Evolutionary conservation across 2,113 vertebrate species (phyloP), one percentile per base, ranked within the genome.

Genomic region (Oncorhynchus gorbuscha): DNA sequence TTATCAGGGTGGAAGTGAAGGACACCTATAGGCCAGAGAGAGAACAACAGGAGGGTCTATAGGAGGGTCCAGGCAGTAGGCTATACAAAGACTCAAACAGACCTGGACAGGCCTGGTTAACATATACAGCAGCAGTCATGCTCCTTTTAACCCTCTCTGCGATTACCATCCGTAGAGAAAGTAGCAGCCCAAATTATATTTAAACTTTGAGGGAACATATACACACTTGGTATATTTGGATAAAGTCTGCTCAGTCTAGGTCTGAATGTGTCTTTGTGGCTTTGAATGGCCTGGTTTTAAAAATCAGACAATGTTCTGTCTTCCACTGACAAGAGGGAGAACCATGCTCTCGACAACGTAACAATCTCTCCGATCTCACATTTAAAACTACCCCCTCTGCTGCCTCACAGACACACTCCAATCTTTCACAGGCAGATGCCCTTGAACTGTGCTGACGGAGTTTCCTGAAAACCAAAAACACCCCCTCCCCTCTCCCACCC

Each of bases 1-100:
- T 88, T 91, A 82, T 93, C 92, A 55, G 90, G 88, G 87, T 92
- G 91, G 69, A 91, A 92, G 86, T 92, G 89, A 18, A 92, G 80
- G 48, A 87, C 70, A 83, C 86, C 92, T 92, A 84, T 68, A 16
- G 71, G 71, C 55, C 13, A 49, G 65, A 69, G 65, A 69, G 74
- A 76, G n/a, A 72, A 61, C 13, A 51, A 71, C 58, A 64, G 32
- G 9, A 4, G 16, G 35, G 32, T 62, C 26, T 62, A 28, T n/a
- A n/a, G n/a, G n/a, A n/a, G n/a, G n/a, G n/a, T 62, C 18, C 59
- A 62, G n/a, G 59, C 59, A 24, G n/a, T 22, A 45, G 9, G 39
- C 39, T 45, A 86, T 78, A 82, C 49, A 86, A 28, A 69, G 67
- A 8, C 16, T 20, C 28, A 28, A 18, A 18, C 12, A 24, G 18